A percentile compares a stretch with the other conserved stretches of the same genome.
phyloP scores from a whole-genome alignment of 2,113 vertebrate genomes.

The Falco punctatus region DNA sequence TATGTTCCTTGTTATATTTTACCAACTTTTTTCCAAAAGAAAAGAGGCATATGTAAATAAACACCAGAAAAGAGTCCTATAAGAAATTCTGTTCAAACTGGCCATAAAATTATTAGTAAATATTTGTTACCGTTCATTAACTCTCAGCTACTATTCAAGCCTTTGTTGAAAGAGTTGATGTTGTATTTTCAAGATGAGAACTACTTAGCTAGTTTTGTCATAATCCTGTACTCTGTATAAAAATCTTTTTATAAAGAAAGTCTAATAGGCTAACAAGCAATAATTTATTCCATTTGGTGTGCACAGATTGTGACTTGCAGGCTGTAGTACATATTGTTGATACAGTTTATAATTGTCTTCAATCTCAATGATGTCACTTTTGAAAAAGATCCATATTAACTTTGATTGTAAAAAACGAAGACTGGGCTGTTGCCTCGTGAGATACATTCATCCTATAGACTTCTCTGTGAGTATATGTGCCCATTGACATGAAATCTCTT shows the following conservation, averaged over 20 bases:
- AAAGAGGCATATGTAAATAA: slow-evolving; percentile 70
- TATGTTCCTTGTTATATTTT: slow-evolving; percentile 52
- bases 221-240: slow-evolving; percentile 74
- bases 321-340: slow-evolving; percentile 66
- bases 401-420: slow-evolving; percentile 19
- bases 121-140: slow-evolving; percentile 59
- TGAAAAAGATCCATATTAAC: slow-evolving; percentile 37
- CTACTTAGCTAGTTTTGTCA: slow-evolving; percentile 71
- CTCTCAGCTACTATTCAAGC: slow-evolving; percentile 63
- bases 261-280: slow-evolving; percentile 76
- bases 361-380: slow-evolving; percentile 51
- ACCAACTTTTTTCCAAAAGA: slow-evolving; percentile 35
- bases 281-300: slow-evolving; percentile 71
- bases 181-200: slow-evolving; percentile 72
- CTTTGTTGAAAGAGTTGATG: slow-evolving; percentile 68
- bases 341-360: slow-evolving; percentile 67
- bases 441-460: slow-evolving; percentile 28
- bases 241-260: slow-evolving; percentile 74
- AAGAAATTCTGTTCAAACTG: slow-evolving; percentile 57
- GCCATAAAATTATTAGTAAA: slow-evolving; percentile 58
- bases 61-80: slow-evolving; percentile 57
- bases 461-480: slow-evolving; percentile 40
- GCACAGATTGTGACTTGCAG: slow-evolving; percentile 67
- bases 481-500: slow-evolving; percentile 2
- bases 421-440: slow-evolving; percentile 38